Evolutionary conservation across 1,140 invertebrate species (phyloP).

Genomic region (Drosophila navojoa): DNA sequence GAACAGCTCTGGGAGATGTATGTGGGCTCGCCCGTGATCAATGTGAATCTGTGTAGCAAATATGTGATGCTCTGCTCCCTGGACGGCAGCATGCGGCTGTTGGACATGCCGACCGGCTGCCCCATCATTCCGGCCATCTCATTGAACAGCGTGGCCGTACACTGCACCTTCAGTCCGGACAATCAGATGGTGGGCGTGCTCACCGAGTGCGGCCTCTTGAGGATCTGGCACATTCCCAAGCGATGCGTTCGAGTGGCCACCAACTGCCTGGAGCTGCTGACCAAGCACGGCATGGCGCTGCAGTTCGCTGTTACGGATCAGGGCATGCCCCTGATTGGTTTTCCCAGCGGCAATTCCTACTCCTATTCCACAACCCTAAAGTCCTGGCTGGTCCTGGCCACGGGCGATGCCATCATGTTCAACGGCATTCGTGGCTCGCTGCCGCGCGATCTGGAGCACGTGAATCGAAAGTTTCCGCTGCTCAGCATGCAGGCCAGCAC

Average conservation of each 20-base stretch:
- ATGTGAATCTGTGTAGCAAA: conserved; percentile 78
- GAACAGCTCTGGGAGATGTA: conserved; percentile 64
- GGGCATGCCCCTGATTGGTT: conserved; percentile 73
- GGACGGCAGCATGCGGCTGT: conserved; percentile 74
- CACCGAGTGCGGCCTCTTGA: conserved; percentile 70
- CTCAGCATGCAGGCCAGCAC: conserved; percentile 73
- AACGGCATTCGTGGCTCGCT: conserved; percentile 71
- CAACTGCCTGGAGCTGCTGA: conserved; percentile 66
- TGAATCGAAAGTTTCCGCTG: conserved; percentile 66
- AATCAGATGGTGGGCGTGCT: conserved; percentile 72
- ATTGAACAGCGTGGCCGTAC: conserved; percentile 60
- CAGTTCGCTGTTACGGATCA: conserved; percentile 79
- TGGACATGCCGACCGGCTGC: conserved; percentile 69
- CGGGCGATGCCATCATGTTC: conserved; percentile 77
- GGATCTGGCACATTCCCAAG: conserved; percentile 73
- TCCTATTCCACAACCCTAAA: conserved; percentile 70
- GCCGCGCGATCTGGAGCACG: conserved; percentile 70
- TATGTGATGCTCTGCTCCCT: conserved; percentile 77
- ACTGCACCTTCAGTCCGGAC: conserved; percentile 78
- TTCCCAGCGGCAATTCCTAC: conserved; percentile 74
- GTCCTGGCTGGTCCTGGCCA: conserved; percentile 78
- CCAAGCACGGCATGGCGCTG: conserved; percentile 56
- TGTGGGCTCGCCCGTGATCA: conserved; percentile 75
- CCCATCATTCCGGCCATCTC: conserved; percentile 73
- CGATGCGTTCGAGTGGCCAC: conserved; percentile 48